Evolutionary conservation across 2,113 vertebrate genomes (phyloP).

Genomic region (Glaucidium brasilianum): DNA sequence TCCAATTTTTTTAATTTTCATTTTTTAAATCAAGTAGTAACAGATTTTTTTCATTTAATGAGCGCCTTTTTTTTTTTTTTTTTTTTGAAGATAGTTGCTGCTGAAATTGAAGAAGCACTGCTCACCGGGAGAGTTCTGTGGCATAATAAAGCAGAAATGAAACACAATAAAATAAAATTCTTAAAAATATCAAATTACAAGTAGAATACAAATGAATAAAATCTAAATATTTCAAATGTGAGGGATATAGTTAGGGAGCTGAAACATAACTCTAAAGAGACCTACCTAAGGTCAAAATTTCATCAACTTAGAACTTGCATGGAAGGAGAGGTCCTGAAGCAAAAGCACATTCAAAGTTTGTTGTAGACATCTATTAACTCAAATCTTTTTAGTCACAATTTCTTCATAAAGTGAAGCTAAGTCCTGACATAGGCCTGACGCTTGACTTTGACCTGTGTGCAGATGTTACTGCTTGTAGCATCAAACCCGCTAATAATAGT

Average conservation of each 20-base stretch:
- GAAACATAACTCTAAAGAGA: background rate
- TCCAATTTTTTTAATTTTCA: background rate
- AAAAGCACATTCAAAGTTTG: background rate
- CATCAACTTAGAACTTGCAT: background rate
- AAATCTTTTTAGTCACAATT: background rate
- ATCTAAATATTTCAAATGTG: background rate
- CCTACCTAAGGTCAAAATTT: background rate
- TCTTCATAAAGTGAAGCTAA: background rate
- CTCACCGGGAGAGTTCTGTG: background rate
- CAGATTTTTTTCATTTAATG: background rate
- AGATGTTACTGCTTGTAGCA: background rate
- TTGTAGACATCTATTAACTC: background rate
- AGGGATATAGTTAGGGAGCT: background rate
- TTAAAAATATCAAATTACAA: background rate
- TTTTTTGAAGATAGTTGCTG: background rate
- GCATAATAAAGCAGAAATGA: background rate
- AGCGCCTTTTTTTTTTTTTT: background rate
- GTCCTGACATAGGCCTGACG: background rate
- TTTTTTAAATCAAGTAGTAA: background rate
- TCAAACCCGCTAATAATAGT: background rate
- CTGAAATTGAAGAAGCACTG: background rate
- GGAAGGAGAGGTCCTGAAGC: background rate
- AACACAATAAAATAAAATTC: background rate
- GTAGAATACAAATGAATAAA: background rate
- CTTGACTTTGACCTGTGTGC: background rate